Evolutionary conservation across 2,797 vertebrate genomes (phyloP), one percentile per base, ranked within the genome.

Genomic region (Brachyalestes nurse): DNA sequence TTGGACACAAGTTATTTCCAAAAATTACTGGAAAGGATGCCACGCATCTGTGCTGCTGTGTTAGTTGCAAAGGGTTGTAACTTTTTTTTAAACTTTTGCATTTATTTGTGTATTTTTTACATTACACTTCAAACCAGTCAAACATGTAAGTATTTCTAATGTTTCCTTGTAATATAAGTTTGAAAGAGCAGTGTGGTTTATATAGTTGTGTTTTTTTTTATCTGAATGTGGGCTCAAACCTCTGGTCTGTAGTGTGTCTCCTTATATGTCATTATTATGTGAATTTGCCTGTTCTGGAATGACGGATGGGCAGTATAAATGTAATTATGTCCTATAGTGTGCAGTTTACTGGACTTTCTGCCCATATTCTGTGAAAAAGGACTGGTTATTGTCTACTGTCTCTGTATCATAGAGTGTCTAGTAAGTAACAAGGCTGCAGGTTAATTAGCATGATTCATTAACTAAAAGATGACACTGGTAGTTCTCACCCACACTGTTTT

Each of bases 231-330:
- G 34, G 34, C 34, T 4, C 34, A 34, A 34, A 34, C 34, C 34
- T 34, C 34, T 34, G 4, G 34, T 34, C 34, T 28, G 3, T 28
- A 1, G 1, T 28, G 28, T 28, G 3, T 28, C 3, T 28, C 28
- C 17, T 66, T 75, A 57, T 72, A 78, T 81, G 76, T 8, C 40
- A 45, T 82, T 61, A 57, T 76, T 76, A 28, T 65, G 55, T 47
- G 28, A 75, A 78, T 42, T 70, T 73, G 60, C 42, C 64, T 83
- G n/a, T 71, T 71, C 83, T 75, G 51, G 79, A 84, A 82, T 79
- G 72, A 72, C 83, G 79, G 79, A 75, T 78, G 79, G 55, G 58
- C 51, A 66, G 45, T 58, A 49, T 81, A 79, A 82, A 82, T 38
- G 62, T 75, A 47, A 81, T 61, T 61, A 78, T 57, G 28, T n/a